Base-by-base conservation (phyloP, 35 echinoderm and acorn worm species). In the Apostichopus californicus region DNA sequence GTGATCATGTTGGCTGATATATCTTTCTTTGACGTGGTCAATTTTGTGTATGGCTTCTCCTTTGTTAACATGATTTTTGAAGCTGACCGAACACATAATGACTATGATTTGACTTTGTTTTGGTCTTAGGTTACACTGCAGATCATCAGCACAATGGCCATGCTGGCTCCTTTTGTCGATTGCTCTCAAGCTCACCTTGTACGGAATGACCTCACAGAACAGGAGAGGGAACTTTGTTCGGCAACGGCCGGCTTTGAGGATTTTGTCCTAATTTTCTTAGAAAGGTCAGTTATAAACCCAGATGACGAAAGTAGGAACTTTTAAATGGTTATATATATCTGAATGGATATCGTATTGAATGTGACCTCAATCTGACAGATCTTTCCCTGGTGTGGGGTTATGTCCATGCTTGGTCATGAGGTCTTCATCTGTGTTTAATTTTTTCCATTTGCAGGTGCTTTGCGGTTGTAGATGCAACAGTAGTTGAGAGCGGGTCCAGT, bases 221-320 rank as follows among this genome's bases (percentile, higher is more conserved):
- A 93, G 54, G 97, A 99, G 71, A 93, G 97, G 64, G 97, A 99
- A 28, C 91, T 99, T 14, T 99, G 97, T 80, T 99, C 97, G 78
- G 91, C 97, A 13, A 99, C 95, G 0, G 95, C 97, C 0, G 89
- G 85, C 15, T 99, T 99, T 94, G 95, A 99, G 82, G 97, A 96
- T 25, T 99, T 99, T 89, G 81, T 99, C 7, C 92, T 96, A 10
- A 78, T 91, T 11, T 99, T 99, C 79, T 93, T 99, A 89, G 95
- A 99, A 65, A 93, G 97, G 97, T 99, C 93, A 89, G 1, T 28
- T 2, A 28, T 89, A 0, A 5, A 46, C 34, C 34, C 0, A 60
- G 2, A 87, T 9, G 22, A 12, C 46, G 25, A 82, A 25, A 34
- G 23, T 52, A 57, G 52, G 80, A 46, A 46, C 3, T 46, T 3